phyloP scores from a whole-genome alignment of 2,888 invertebrate species.

The Ormyrus thymus region DNA sequence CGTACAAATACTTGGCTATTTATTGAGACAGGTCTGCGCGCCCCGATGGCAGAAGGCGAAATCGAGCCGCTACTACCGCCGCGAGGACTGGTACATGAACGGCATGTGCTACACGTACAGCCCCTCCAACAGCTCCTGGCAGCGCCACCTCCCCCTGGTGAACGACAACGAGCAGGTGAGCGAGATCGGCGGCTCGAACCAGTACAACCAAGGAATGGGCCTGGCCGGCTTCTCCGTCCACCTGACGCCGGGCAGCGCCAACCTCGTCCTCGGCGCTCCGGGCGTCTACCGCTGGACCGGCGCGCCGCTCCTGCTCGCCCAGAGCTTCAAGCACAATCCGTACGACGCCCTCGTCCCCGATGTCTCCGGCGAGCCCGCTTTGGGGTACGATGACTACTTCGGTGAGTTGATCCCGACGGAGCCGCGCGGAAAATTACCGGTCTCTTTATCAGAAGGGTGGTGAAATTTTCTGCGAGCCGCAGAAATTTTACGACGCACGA shows the following conservation, averaged over 20 bases:
- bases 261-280: constrained; percentile 69
- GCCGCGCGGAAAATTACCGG: too few relatives aligned
- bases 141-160: background rate
- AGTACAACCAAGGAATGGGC: constrained; percentile 62
- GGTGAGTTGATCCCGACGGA: constrained; percentile 58
- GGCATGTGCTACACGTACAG: constrained; percentile 67
- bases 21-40: constrained; percentile 70
- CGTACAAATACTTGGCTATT: too few relatives aligned
- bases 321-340: background rate
- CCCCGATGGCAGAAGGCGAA: constrained; percentile 70
- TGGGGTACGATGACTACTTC: constrained; percentile 57
- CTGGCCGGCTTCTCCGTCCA: constrained; percentile 66
- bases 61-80: background rate
- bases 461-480: too few relatives aligned
- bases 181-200: constrained; percentile 27
- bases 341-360: background rate
- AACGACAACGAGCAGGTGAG: background rate
- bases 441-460: too few relatives aligned
- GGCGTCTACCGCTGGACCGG: constrained; percentile 70
- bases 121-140: background rate
- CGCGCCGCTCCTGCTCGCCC: constrained; percentile 53
- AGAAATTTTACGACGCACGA: too few relatives aligned
- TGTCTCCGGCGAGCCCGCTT: background rate
- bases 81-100: constrained; percentile 59
- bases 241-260: constrained; percentile 48